Base-by-base conservation (phyloP, 1,140 invertebrate species). In the Carposina sasakii region DNA sequence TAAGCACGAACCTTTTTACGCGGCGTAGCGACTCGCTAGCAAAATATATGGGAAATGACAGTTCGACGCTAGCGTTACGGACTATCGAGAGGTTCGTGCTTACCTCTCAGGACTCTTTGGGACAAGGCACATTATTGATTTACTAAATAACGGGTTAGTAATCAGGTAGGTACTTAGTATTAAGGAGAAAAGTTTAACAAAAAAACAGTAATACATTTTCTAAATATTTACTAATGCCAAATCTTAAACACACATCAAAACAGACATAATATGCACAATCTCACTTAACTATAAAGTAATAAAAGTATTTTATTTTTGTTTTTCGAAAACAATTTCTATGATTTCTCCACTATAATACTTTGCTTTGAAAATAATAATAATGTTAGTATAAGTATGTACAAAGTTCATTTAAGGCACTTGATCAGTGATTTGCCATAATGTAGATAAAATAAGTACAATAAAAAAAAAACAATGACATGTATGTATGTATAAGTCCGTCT, bases 201-300 rank as follows among this genome's bases (percentile, higher is more conserved):
- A 64, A 40, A 54, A 33, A 42, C 19, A 16, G 26, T 19, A 55
- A 67, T 60, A 62, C n/a, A 62, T 78, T 81, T 81, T 79, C 60
- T 48, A 74, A 71, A 76, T 81, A 78, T 83, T 83, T 83, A 83
- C 79, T 83, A 83, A 78, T 78, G 65, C 75, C 76, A 81, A 81
- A 81, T 83, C 75, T 78, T 73, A 79, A 70, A 79, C 79, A 81
- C 77, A 83, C 79, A 74, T 78, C 74, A 79, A 82, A 79, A 81
- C 79, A 81, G 72, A 83, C 79, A 79, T 78, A 81, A 78, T 81
- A 81, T 84, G 74, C 79, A 84, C 76, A 81, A 81, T 84, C 79
- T 84, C 76, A 66, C 79, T 76, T 84, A 84, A 76, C 69, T 76
- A 78, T n/a, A 66, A 60, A 64, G 54, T 55, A 63, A 71, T 60